Percentiles rank a stretch among this genome's conserved stretches.
phyloP scores from a whole-genome alignment of 2,797 vertebrate species.

The Acrossocheilus wenchowensis region DNA sequence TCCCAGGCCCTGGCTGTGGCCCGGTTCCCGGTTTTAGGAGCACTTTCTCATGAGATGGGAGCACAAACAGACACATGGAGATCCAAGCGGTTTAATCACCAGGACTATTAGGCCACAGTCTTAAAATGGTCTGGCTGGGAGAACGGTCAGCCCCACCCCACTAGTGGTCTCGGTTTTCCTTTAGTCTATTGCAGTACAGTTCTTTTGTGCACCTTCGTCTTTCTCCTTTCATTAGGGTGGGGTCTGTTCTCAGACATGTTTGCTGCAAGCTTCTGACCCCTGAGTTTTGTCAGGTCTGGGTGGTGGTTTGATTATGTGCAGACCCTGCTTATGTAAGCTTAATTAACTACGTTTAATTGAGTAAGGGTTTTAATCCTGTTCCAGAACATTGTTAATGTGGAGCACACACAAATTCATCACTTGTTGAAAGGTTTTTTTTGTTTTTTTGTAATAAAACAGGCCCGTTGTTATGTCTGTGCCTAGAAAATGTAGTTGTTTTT shows the following conservation, averaged over 20 bases:
- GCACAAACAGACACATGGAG: slow-evolving; percentile 70
- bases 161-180: background rate
- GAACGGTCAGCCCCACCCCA: slow-evolving; percentile 23
- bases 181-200: slow-evolving; percentile 3
- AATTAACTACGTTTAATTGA: slow-evolving; percentile 30
- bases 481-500: background rate
- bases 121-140: slow-evolving; percentile 47
- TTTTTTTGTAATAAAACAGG: background rate
- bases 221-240: slow-evolving; percentile 3
- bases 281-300: background rate
- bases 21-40: slow-evolving; percentile 71
- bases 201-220: slow-evolving; percentile 6
- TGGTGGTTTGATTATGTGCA: slow-evolving; percentile 8
- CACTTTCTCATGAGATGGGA: slow-evolving; percentile 69
- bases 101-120: slow-evolving; percentile 66
- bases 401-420: background rate
- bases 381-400: slow-evolving; percentile 7
- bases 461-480: background rate
- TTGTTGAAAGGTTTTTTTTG: background rate
- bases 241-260: background rate
- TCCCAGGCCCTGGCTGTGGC: slow-evolving; percentile 79
- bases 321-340: slow-evolving; percentile 23
- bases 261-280: background rate
- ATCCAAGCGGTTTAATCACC: slow-evolving; percentile 77
- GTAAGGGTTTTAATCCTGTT: background rate